Base-by-base conservation (phyloP, 2,113 vertebrate genomes). In the Oncorhynchus clarkii region DNA sequence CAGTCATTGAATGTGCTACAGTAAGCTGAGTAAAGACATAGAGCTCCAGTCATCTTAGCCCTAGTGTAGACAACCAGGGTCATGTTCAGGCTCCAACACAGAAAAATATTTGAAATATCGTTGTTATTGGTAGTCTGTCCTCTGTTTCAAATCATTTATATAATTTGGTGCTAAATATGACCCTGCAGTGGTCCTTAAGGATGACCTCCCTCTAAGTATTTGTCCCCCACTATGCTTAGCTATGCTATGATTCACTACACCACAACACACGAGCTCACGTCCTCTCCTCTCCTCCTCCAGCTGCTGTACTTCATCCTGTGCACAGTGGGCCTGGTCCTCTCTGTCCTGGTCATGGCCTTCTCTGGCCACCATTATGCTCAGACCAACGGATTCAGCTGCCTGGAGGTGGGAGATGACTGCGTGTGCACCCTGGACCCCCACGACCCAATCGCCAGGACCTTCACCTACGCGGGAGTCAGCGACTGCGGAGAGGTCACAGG, bases 291-390 rank as follows among this genome's bases (percentile, higher is more conserved):
- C 64, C 16, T 20, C 72, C 45, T 70, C 86, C 84, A 99, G 98
- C 86, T 99, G 26, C 73, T 92, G 2, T 99, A 98, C 88, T 99
- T 99, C 67, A n/a, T 96, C 81, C 90, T 99, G 88, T 97, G 94
- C 0, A 88, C 93, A 11, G 78, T 96, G 9, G 94, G 93, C 70
- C 86, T 98, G 90, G 89, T 94, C 8, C 89, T 95, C 31, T 97
- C 96, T 0, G 87, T 97, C 71, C 73, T 98, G 92, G 97, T 95
- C 0, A 88, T 94, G 71, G 95, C 97, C 0, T 99, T 98, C 12
- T 93, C 94, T 0, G 91, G 93, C 16, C 92, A 98, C 82, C 96
- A 96, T 85, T 94, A 95, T 16, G 64, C 90, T 0, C 95, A 95
- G 91, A 89, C 95, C 71, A 86, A 80, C 0, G 87, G 78, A 79